phyloP scores from a whole-genome alignment of 2,113 vertebrate genomes.

The Gadus macrocephalus region DNA sequence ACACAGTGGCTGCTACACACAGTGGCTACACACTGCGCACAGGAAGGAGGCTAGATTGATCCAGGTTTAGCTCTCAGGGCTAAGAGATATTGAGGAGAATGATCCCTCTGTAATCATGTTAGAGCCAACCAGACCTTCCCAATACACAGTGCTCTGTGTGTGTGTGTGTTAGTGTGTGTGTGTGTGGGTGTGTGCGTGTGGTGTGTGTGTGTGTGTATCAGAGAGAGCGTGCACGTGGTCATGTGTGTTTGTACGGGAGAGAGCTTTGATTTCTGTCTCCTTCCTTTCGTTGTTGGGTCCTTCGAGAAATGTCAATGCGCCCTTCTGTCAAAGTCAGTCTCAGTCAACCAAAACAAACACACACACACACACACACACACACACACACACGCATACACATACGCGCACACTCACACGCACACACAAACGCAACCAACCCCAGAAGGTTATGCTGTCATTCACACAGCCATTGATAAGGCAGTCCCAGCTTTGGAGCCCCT shows the following conservation, averaged over 20 bases:
- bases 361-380: slow-evolving; percentile 12
- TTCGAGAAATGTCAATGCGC: slow-evolving; percentile 68
- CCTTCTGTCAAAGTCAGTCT: slow-evolving; percentile 71
- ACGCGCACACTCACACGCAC: neutral
- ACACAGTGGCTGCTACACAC: slow-evolving; percentile 29
- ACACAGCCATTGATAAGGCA: slow-evolving; percentile 58
- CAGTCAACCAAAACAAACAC: slow-evolving; percentile 59
- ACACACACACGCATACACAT: slow-evolving; percentile 7
- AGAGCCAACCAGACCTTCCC: slow-evolving; percentile 70
- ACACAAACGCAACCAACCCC: slow-evolving; percentile 12
- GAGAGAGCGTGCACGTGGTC: slow-evolving; percentile 4
- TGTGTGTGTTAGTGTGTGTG: slow-evolving; percentile 18
- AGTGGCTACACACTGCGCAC: slow-evolving; percentile 21
- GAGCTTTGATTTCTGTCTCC: slow-evolving; percentile 56
- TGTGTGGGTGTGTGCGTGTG: slow-evolving; percentile 29
- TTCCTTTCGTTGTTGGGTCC: slow-evolving; percentile 60
- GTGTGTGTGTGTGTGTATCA: slow-evolving; percentile 18
- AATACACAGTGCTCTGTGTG: slow-evolving; percentile 44
- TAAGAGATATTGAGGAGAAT: slow-evolving; percentile 81
- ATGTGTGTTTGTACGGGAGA: slow-evolving; percentile 16
- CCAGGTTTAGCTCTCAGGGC: slow-evolving; percentile 75
- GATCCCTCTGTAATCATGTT: slow-evolving; percentile 76
- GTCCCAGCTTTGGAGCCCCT: slow-evolving; percentile 56
- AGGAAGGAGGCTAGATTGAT: slow-evolving; percentile 74
- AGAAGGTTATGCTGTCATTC: slow-evolving; percentile 70